These are phyloP conservation scores for Cheilosia variabilis DNA, from an alignment of 2,888 invertebrate species.

Conservation along the genomic window DNA sequence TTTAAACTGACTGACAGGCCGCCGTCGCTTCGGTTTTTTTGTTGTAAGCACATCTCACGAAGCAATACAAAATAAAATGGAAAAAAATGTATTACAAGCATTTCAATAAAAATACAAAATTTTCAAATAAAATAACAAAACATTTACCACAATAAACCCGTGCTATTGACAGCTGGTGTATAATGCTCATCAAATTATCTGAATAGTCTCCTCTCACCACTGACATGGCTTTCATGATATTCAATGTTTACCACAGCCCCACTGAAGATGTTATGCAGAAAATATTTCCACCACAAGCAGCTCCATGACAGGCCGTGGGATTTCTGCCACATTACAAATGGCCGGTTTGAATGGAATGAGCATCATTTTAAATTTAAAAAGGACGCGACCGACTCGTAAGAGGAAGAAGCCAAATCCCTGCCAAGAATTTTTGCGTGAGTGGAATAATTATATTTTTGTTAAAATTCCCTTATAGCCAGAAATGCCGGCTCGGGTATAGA, in stretches of 20 bases:
- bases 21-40: too few relatives aligned
- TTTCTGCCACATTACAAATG: slow-evolving; percentile 31
- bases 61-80: background rate
- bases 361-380: background rate
- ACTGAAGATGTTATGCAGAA: background rate
- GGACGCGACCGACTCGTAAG: background rate
- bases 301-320: slow-evolving; percentile 2
- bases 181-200: slow-evolving; percentile 39
- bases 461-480: slow-evolving; percentile 30
- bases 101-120: slow-evolving; percentile 8
- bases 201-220: background rate
- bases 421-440: slow-evolving; percentile 38
- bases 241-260: too few relatives aligned
- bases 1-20: too few relatives aligned
- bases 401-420: background rate
- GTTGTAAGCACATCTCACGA: background rate
- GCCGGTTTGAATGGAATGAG: slow-evolving; percentile 9
- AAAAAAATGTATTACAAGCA: background rate
- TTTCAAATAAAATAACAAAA: slow-evolving; percentile 21
- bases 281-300: background rate
- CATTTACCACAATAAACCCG: slow-evolving; percentile 19
- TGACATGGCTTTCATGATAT: background rate
- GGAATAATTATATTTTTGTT: slow-evolving; percentile 57
- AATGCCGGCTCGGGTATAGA: too few relatives aligned
- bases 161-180: slow-evolving; percentile 32